These are phyloP conservation scores for Melanotaenia parkinsoni DNA, from an alignment of 2,797 vertebrate species.

Conservation along the genomic window DNA sequence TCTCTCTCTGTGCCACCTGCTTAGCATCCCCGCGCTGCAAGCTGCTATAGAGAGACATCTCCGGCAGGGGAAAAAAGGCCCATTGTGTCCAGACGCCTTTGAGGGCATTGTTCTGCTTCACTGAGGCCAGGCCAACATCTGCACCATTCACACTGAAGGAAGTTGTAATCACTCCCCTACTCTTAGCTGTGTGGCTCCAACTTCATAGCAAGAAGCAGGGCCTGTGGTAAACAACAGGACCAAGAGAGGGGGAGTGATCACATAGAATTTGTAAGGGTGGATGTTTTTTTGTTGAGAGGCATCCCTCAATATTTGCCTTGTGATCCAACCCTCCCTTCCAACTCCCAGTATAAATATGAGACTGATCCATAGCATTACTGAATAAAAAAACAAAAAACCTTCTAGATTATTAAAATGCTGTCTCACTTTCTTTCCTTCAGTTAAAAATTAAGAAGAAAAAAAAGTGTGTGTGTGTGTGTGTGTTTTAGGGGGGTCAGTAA, in stretches of 20 bases:
- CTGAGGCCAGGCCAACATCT: conserved; percentile 83
- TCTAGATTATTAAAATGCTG: conserved; percentile 28
- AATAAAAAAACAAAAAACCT: conserved; percentile 24
- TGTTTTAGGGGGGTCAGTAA: neutral
- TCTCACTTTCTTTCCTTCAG: conserved; percentile 27
- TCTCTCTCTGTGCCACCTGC: conserved; percentile 83
- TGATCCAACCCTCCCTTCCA: conserved; percentile 46
- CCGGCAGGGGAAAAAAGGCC: conserved; percentile 78
- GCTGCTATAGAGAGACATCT: conserved; percentile 84
- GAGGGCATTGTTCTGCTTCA: conserved; percentile 82
- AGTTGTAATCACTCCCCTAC: conserved; percentile 83
- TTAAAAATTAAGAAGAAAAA: conserved; percentile 6
- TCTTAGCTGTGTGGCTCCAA: conserved; percentile 72
- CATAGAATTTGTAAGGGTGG: conserved; percentile 60
- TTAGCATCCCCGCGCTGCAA: conserved; percentile 78
- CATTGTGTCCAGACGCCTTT: conserved; percentile 82
- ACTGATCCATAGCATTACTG: conserved; percentile 53
- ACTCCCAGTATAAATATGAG: conserved; percentile 52
- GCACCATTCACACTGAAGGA: conserved; percentile 83
- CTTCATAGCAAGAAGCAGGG: conserved; percentile 70
- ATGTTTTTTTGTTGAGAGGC: conserved; percentile 67
- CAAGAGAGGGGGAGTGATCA: conserved; percentile 36
- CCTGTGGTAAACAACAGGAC: conserved; percentile 61
- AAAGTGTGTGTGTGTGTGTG: neutral
- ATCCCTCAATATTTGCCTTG: conserved; percentile 60